These are phyloP conservation scores for Spermophilus dauricus DNA, from an alignment of 2,113 vertebrate genomes.

Conservation along the genomic window DNA sequence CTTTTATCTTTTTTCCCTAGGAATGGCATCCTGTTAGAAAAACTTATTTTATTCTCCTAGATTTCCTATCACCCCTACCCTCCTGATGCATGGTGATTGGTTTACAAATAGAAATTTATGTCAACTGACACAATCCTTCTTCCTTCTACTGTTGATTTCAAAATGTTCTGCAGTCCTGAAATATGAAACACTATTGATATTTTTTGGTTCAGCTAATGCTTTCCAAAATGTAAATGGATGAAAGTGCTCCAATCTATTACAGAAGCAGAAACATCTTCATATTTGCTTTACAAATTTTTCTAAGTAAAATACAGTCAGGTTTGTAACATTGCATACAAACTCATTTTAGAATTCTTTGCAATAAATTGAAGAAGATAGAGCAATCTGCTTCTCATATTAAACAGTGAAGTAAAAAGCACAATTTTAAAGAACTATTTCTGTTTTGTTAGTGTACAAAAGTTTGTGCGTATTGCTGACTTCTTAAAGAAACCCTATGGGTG, in stretches of 20 bases:
- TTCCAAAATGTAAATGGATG: constrained; percentile 63
- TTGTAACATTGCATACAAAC: constrained; percentile 52
- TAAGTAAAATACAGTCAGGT: constrained; percentile 47
- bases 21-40: background rate
- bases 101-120: constrained; percentile 68
- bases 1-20: background rate
- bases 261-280: constrained; percentile 54
- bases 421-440: constrained; percentile 55
- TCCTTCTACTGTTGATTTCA: constrained; percentile 61
- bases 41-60: constrained; percentile 41
- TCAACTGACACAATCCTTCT: background rate
- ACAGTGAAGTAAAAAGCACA: background rate
- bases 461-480: background rate
- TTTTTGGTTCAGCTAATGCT: constrained; percentile 48
- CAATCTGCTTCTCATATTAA: constrained; percentile 49
- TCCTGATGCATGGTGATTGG: background rate
- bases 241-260: constrained; percentile 57
- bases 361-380: constrained; percentile 71
- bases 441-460: background rate
- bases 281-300: constrained; percentile 68
- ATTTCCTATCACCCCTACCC: background rate
- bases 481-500: background rate
- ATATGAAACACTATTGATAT: constrained; percentile 57
- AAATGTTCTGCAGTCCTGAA: constrained; percentile 56
- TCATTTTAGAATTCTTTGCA: constrained; percentile 65